Evolutionary conservation across 2,113 vertebrate species (phyloP).

Genomic region (Mirounga angustirostris): DNA sequence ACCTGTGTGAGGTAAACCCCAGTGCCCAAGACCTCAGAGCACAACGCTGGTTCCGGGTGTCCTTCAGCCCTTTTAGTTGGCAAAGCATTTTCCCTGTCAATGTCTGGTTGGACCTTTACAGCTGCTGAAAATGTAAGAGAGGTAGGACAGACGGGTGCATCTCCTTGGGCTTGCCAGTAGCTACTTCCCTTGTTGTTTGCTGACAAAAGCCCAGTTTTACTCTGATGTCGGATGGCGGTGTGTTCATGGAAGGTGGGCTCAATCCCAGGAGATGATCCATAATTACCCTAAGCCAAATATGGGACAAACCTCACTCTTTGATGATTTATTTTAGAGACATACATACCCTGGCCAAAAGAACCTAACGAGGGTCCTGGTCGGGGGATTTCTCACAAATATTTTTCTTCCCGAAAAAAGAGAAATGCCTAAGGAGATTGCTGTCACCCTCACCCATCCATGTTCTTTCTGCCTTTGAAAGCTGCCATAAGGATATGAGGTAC

Average conservation of each 20-base stretch:
- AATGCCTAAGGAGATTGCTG: not conserved
- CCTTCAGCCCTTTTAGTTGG: not conserved
- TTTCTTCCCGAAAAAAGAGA: slow-evolving; percentile 4
- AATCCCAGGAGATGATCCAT: not conserved
- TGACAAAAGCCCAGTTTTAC: not conserved
- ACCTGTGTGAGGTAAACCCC: not conserved
- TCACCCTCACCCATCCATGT: not conserved
- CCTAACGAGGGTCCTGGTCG: not conserved
- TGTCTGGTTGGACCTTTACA: not conserved
- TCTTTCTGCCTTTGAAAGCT: not conserved
- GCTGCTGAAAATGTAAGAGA: not conserved
- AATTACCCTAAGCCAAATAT: not conserved
- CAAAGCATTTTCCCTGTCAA: not conserved
- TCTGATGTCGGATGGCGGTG: not conserved
- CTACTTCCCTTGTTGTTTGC: not conserved
- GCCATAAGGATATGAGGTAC: not conserved
- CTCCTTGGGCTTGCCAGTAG: not conserved
- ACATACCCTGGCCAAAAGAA: not conserved
- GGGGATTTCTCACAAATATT: not conserved
- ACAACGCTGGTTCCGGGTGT: not conserved
- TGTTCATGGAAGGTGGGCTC: not conserved
- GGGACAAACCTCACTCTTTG: not conserved
- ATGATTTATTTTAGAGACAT: not conserved
- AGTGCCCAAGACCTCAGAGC: not conserved
- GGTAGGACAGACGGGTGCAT: not conserved